Evolutionary conservation across 2,888 invertebrate genomes (phyloP).

Genomic region (Erebia ligea): DNA sequence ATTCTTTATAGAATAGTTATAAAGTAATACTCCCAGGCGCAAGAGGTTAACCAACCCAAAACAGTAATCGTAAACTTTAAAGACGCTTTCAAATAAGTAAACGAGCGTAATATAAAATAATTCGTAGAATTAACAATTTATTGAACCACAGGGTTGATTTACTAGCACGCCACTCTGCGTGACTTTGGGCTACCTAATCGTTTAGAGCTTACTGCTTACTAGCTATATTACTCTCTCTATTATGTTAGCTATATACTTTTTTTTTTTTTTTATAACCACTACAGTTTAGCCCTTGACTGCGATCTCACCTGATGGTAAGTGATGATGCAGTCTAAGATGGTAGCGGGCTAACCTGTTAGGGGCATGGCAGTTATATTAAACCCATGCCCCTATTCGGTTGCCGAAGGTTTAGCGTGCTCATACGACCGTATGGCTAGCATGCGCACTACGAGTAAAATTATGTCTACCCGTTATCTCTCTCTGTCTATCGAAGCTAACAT

Average conservation of each 20-base stretch:
- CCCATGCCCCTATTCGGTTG: too few species aligned
- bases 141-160: conserved; percentile 22
- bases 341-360: too few species aligned
- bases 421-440: too few species aligned
- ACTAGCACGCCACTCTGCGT: conserved; percentile 37
- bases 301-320: too few species aligned
- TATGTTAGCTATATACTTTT: conserved; percentile 28
- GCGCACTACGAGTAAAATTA: too few species aligned
- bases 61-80: not conserved
- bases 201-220: conserved; percentile 11
- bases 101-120: conserved; percentile 26
- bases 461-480: too few species aligned
- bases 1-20: too few species aligned
- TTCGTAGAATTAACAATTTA: conserved; percentile 31
- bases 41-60: not conserved
- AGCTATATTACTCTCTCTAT: conserved; percentile 30
- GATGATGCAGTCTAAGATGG: too few species aligned
- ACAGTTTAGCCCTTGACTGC: too few species aligned
- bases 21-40: not conserved
- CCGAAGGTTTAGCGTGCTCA: conserved; percentile 29
- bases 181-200: conserved; percentile 33
- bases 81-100: not conserved
- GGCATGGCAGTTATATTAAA: too few species aligned
- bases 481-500: too few species aligned
- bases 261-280: too few species aligned